Percentiles rank a stretch among this genome's conserved stretches.
phyloP scores from a whole-genome alignment of 2,113 vertebrate species.

The Pantherophis guttatus region DNA sequence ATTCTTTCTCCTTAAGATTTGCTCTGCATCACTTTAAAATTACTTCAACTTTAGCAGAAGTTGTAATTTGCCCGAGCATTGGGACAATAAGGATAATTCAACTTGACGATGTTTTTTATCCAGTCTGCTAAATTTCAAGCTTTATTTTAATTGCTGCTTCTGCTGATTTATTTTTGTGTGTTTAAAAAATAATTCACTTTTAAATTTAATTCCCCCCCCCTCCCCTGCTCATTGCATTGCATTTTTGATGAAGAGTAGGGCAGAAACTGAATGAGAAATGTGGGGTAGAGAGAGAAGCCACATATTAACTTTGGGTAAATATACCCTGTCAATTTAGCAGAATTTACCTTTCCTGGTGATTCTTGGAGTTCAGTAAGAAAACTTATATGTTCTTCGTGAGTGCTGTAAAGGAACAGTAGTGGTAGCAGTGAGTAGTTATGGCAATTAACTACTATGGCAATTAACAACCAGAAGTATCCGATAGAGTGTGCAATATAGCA shows the following conservation, averaged over 20 bases:
- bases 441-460: background rate
- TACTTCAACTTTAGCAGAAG: background rate
- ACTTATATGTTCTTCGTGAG: background rate
- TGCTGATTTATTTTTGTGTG: background rate
- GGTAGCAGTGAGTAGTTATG: background rate
- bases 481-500: background rate
- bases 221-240: background rate
- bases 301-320: background rate
- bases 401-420: background rate
- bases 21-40: background rate
- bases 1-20: background rate
- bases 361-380: background rate
- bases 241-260: background rate
- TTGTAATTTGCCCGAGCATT: background rate
- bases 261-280: background rate
- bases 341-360: background rate
- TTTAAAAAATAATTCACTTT: background rate
- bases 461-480: background rate
- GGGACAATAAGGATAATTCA: background rate
- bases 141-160: background rate
- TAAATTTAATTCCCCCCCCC: background rate
- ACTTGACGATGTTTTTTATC: background rate
- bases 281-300: background rate
- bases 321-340: background rate
- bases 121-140: background rate